Evolutionary conservation across 2,797 vertebrate genomes (phyloP).

Genomic region (Rhabdomys pumilio): DNA sequence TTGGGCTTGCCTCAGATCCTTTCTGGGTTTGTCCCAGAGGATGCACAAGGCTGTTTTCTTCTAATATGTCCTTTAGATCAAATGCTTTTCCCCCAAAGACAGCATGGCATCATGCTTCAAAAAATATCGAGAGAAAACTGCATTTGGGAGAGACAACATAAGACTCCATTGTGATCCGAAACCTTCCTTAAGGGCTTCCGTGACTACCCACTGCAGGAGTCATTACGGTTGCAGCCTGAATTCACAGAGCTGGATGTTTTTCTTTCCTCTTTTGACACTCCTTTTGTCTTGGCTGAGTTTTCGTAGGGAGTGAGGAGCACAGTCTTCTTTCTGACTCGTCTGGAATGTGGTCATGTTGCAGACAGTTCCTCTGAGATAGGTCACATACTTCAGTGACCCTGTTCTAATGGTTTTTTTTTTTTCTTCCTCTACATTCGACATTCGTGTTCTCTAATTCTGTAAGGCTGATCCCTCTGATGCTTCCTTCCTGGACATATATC

Average conservation of each 20-base stretch:
- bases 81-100: conserved; percentile 57
- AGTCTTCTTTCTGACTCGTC: background rate
- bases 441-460: background rate
- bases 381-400: background rate
- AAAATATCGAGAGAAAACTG: conserved; percentile 28
- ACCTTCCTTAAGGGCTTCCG: conserved; percentile 15
- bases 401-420: background rate
- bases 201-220: background rate
- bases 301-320: background rate
- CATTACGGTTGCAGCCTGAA: background rate
- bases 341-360: background rate
- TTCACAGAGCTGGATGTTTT: conserved; percentile 26
- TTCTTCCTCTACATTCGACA: background rate
- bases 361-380: background rate
- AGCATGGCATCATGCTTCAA: conserved; percentile 35
- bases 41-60: conserved; percentile 59
- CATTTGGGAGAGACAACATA: conserved; percentile 10
- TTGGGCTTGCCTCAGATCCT: conserved; percentile 73
- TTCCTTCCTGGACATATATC: background rate
- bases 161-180: conserved; percentile 23
- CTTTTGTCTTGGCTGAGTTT: background rate
- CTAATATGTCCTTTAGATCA: conserved; percentile 65
- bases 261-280: background rate
- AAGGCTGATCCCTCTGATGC: background rate
- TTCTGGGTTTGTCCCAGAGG: conserved; percentile 56